phyloP scores from a whole-genome alignment of 1,140 invertebrate genomes.

The Druon quercuslanigerum region DNA sequence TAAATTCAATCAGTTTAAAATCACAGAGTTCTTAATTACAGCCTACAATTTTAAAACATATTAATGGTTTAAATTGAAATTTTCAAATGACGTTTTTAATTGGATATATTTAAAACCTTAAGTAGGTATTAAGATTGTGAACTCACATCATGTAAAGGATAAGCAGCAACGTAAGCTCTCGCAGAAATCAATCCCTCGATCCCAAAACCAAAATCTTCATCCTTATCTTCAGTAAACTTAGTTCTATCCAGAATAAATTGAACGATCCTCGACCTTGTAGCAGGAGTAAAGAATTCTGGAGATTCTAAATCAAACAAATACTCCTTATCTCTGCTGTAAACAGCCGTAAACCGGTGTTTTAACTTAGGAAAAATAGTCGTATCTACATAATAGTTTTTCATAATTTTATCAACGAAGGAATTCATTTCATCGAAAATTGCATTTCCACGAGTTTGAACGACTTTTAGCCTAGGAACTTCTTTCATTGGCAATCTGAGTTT shows the following conservation, averaged over 20 bases:
- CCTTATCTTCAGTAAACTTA: constrained; percentile 82
- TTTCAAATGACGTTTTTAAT: too few relatives aligned
- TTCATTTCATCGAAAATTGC: constrained; percentile 66
- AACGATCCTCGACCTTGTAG: constrained; percentile 90
- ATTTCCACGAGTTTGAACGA: constrained; percentile 53
- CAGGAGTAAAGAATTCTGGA: constrained; percentile 89
- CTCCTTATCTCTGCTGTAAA: constrained; percentile 91
- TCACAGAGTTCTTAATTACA: too few relatives aligned
- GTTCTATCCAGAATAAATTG: constrained; percentile 95
- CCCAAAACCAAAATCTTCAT: constrained; percentile 82
- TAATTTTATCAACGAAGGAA: constrained; percentile 65
- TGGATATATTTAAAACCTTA: too few relatives aligned
- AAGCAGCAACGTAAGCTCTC: constrained; percentile 84
- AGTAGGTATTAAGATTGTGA: too few relatives aligned
- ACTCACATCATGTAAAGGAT: constrained; percentile 87
- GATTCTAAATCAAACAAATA: constrained; percentile 90
- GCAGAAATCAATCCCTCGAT: constrained; percentile 85
- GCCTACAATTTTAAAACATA: too few relatives aligned
- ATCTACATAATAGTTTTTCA: constrained; percentile 72
- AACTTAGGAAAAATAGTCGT: constrained; percentile 75
- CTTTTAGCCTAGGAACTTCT: constrained; percentile 73
- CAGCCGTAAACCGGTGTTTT: constrained; percentile 78
- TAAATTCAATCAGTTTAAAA: too few relatives aligned
- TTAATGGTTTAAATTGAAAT: too few relatives aligned
- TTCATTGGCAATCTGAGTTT: constrained; percentile 93